These are phyloP conservation scores for Thereva unica DNA, from an alignment of 2,888 invertebrate genomes.

Conservation along the genomic window DNA sequence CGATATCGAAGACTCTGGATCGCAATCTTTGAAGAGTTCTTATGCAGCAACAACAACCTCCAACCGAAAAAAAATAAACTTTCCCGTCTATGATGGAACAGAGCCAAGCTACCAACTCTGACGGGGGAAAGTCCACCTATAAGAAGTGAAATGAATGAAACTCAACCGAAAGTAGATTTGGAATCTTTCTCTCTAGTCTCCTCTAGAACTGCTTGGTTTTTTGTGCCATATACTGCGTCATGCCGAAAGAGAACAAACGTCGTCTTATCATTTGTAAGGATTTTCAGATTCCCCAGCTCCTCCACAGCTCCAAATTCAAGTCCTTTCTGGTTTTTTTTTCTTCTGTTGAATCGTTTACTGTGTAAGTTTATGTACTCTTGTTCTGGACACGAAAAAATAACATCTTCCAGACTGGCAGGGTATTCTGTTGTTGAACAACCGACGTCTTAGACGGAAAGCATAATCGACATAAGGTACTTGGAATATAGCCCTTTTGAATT, in stretches of 20 bases:
- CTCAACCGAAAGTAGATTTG: conserved; percentile 11
- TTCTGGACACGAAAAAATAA: too few relatives aligned
- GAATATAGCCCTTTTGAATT: conserved; percentile 25
- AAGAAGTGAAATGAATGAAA: conserved; percentile 34
- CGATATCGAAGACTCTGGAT: too few relatives aligned
- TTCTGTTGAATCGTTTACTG: neutral
- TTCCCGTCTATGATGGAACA: neutral
- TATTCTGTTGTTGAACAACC: too few relatives aligned
- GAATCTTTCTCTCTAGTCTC: conserved; percentile 17
- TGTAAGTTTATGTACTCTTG: too few relatives aligned
- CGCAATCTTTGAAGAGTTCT: too few relatives aligned
- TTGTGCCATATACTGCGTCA: too few relatives aligned
- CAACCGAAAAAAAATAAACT: too few relatives aligned
- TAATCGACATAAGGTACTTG: conserved; percentile 31
- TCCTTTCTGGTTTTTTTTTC: conserved; percentile 5
- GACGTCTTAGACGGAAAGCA: neutral
- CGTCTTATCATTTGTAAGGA: conserved; percentile 34
- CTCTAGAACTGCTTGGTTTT: neutral
- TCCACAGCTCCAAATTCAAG: neutral
- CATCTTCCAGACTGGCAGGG: too few relatives aligned
- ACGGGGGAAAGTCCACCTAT: neutral
- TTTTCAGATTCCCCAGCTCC: conserved; percentile 23
- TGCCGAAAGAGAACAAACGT: neutral
- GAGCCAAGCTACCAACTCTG: neutral
- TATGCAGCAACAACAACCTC: too few relatives aligned